These are phyloP conservation scores for Epistrophella euchroma DNA, from an alignment of 2,888 invertebrate species.

Conservation along the genomic window DNA sequence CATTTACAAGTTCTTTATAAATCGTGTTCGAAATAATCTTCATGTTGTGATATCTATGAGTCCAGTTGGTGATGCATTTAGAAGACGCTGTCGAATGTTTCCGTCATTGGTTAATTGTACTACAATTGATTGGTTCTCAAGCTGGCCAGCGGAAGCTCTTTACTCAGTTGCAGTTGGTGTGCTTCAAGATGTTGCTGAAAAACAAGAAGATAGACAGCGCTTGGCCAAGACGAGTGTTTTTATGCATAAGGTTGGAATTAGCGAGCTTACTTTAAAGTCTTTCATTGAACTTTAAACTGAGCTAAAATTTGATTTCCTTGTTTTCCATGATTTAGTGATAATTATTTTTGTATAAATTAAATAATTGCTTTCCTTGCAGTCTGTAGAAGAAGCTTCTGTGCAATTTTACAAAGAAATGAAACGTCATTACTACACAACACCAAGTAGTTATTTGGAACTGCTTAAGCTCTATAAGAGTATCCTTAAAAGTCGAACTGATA, in stretches of 20 bases:
- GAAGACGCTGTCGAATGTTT: conserved; percentile 95
- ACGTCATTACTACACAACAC: conserved; percentile 94
- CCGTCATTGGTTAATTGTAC: conserved; percentile 97
- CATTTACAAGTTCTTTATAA: conserved; percentile 94
- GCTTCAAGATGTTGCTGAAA: conserved; percentile 86
- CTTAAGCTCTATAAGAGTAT: conserved; percentile 91
- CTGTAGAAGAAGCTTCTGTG: conserved; percentile 91
- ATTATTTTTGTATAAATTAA: too few species aligned
- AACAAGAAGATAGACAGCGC: conserved; percentile 84
- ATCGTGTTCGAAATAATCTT: conserved; percentile 91
- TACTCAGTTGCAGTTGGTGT: conserved; percentile 92
- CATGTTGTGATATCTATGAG: conserved; percentile 96
- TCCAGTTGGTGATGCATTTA: conserved; percentile 94
- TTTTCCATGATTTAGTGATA: too few species aligned
- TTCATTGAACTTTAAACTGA: too few species aligned
- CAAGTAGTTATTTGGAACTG: conserved; percentile 94
- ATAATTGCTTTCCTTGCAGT: conserved; percentile 84
- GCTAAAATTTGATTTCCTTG: too few species aligned
- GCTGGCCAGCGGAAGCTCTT: conserved; percentile 95
- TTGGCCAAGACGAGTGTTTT: conserved; percentile 88
- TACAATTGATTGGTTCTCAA: conserved; percentile 97
- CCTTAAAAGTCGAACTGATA: conserved; percentile 89
- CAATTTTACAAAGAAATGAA: conserved; percentile 92
- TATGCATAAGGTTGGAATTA: conserved; percentile 87
- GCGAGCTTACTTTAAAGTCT: too few species aligned